A percentile compares a stretch with the other conserved stretches of the same genome.
These are phyloP conservation scores for Cataglyphis livida DNA, from an alignment of 2,888 invertebrate species.

Conservation along the genomic window DNA sequence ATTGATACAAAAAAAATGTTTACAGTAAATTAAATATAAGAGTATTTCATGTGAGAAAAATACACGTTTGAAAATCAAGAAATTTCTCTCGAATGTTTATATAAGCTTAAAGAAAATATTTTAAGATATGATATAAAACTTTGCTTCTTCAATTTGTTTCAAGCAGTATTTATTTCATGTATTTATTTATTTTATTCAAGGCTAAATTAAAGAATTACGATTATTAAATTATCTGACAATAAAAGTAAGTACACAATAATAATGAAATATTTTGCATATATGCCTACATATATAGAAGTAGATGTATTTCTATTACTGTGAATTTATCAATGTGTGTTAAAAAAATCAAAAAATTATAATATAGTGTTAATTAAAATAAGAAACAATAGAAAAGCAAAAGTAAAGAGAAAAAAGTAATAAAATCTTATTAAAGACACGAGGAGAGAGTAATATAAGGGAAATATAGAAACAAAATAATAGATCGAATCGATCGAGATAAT, in stretches of 20 bases:
- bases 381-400: background rate
- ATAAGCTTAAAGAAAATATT: background rate
- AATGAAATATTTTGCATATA: background rate
- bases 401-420: background rate
- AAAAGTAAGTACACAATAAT: background rate
- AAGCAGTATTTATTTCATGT: background rate
- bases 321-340: background rate
- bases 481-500: background rate
- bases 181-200: background rate
- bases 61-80: background rate
- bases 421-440: background rate
- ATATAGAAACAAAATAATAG: background rate
- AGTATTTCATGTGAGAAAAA: background rate
- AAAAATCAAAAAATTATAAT: background rate
- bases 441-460: background rate
- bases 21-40: background rate
- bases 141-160: background rate
- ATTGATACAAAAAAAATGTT: background rate
- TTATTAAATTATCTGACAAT: background rate
- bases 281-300: background rate
- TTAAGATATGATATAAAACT: background rate
- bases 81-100: background rate
- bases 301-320: background rate
- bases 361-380: background rate
- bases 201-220: background rate